Evolutionary conservation across 2,797 vertebrate genomes (phyloP).

Genomic region (Limosa lapponica): DNA sequence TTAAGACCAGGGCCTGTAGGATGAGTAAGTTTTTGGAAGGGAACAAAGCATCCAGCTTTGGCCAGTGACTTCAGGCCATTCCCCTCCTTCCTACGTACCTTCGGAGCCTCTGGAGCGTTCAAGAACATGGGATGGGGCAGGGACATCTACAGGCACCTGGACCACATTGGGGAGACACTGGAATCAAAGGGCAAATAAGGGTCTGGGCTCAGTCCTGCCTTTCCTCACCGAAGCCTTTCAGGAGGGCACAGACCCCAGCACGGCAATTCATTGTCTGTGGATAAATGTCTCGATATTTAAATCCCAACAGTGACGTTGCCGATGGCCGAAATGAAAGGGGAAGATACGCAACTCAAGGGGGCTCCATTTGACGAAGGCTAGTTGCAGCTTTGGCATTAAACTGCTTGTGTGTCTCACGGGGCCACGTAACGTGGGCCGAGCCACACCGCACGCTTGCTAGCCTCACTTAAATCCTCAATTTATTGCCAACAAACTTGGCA

Average conservation of each 20-base stretch:
- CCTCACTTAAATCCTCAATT: background rate
- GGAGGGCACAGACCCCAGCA: background rate
- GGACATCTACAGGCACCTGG: background rate
- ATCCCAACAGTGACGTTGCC: background rate
- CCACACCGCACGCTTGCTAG: background rate
- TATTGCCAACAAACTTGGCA: background rate
- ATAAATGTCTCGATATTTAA: background rate
- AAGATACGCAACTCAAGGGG: background rate
- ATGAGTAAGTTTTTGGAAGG: conserved; percentile 6
- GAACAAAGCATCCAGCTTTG: conserved; percentile 20
- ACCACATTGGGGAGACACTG: background rate
- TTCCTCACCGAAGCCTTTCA: background rate
- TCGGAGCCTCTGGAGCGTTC: background rate
- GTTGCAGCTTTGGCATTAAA: background rate
- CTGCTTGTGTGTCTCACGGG: background rate
- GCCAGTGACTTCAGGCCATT: background rate
- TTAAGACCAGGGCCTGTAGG: background rate
- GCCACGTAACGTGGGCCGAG: background rate
- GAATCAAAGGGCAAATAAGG: background rate
- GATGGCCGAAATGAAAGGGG: background rate
- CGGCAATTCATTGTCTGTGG: background rate
- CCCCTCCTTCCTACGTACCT: background rate
- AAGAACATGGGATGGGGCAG: background rate
- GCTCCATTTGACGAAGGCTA: background rate
- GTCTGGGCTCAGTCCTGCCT: background rate